Base-by-base conservation (phyloP, 2,888 invertebrate genomes). In the Sepiola atlantica region DNA sequence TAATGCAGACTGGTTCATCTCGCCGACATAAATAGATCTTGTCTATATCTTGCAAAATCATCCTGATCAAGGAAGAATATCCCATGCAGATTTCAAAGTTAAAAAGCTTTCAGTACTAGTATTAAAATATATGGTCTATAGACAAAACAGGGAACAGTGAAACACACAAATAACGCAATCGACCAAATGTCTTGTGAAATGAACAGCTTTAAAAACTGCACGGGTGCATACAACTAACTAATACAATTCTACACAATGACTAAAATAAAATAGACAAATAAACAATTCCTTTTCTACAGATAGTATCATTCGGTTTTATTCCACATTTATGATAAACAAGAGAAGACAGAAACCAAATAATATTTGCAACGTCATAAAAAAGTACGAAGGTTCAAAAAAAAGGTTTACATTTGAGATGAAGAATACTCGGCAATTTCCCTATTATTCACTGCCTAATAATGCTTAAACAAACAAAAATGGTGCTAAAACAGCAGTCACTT, bases 121-220 rank as follows among this genome's bases (percentile, higher is more conserved):
- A 32, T 77, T 77, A 77, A 18, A 77, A 77, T 77, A 77, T n/a
- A 1, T 77, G n/a, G 16, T 77, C 77, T 77, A n/a, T 24, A 61
- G 14, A 77, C n/a, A 77, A 77, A 32, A 18, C 77, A 77, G n/a
- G 61, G 61, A 45, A 8, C 4, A 45, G 77, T 77, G 77, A 18
- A 77, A 77, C n/a, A 77, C 21, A 61, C 77, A 77, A 77, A 77
- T 16, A 14, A 77, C 16, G n/a, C 77, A 77, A n/a, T 77, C 77
- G 16, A 77, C 1, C n/a, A 77, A 4, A 18, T n/a, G 32, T 32
- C n/a, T 77, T 32, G 77, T 77, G n/a, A 77, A 77, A 16, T 77
- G 77, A 77, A 77, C n/a, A n/a, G 32, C 77, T 77, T 77, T 77
- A n/a, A 77, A 77, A 77, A 77, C n/a, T 77, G n/a, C n/a, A 77